A percentile compares a stretch with the other conserved stretches of the same genome.
Conservation (phyloP, 1,140 invertebrate genomes). For the Trichogramma pretiosum region DNA sequence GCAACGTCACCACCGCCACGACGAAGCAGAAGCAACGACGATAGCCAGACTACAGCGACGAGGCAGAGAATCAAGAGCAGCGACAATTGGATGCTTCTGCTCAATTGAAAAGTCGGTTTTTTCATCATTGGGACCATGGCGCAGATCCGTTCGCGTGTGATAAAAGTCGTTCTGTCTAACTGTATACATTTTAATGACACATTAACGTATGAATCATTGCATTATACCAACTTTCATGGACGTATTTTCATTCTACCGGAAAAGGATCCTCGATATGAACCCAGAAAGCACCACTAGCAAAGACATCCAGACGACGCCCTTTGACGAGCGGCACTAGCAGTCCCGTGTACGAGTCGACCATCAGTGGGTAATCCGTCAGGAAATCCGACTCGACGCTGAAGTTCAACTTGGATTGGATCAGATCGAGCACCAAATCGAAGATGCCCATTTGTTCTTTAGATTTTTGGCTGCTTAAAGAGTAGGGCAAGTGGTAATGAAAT, state of each 20-base stretch:
- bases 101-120: neutral
- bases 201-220: too few species aligned
- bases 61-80: neutral
- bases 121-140: neutral
- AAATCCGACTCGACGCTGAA: neutral
- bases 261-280: neutral
- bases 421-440: neutral
- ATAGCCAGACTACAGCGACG: neutral
- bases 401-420: neutral
- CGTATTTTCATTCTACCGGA: too few species aligned
- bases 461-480: neutral
- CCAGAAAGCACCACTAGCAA: constrained; percentile 5
- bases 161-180: constrained; percentile 5
- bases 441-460: neutral
- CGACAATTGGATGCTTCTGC: neutral
- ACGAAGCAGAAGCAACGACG: neutral
- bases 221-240: too few species aligned
- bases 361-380: neutral
- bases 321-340: neutral
- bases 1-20: too few species aligned
- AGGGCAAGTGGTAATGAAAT: neutral
- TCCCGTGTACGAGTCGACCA: neutral
- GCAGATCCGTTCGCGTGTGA: neutral
- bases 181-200: too few species aligned
- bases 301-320: neutral